Base-by-base conservation (phyloP, 2,888 invertebrate species). In the Tachina grossa region DNA sequence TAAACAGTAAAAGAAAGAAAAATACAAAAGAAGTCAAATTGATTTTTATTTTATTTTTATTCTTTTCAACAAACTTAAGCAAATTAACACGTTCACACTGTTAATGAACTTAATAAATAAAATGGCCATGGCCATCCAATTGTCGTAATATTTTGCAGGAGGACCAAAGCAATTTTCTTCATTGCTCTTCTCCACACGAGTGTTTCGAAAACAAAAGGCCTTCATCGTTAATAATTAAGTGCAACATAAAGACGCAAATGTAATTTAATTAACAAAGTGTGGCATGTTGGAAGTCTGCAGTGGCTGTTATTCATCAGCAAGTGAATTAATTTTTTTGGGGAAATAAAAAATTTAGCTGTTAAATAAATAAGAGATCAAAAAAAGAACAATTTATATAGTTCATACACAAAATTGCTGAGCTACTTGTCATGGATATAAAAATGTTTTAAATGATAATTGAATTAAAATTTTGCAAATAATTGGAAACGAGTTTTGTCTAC, bases 51-150 rank as follows among this genome's bases (percentile, higher is more conserved):
- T 76, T 5, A 43, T 65, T 80, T 75, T 39, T 76, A 41, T 61
- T 43, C 61, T 22, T 59, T 69, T 1, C 14, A 63, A 9, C 3
- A 53, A 69, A 65, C 75, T 82, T 79, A 5, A 63, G 51, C 69
- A 75, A 85, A 83, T 83, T 82, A 85, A 85, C 85, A 85, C 85
- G 78, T 76, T 85, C 75, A 66, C 75, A 83, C 75, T 83, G 49
- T 77, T 77, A 83, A 83, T 77, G 65, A 69, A 71, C 43, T 71
- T 71, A 76, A 63, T 31, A 31, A 31, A 31, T 31, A 31, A 55
- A 22, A 57, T 49, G 66, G 8, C 51, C 66, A 59, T 66, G 43
- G 59, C 65, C 31, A 31, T 31, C 31, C 22, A 74, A 74, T 74
- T 74, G 65, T 72, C 45, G 55, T 55, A 31, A 31, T 41, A 19